Conservation (phyloP, 2,113 vertebrate genomes). For the Perognathus longimembris region DNA sequence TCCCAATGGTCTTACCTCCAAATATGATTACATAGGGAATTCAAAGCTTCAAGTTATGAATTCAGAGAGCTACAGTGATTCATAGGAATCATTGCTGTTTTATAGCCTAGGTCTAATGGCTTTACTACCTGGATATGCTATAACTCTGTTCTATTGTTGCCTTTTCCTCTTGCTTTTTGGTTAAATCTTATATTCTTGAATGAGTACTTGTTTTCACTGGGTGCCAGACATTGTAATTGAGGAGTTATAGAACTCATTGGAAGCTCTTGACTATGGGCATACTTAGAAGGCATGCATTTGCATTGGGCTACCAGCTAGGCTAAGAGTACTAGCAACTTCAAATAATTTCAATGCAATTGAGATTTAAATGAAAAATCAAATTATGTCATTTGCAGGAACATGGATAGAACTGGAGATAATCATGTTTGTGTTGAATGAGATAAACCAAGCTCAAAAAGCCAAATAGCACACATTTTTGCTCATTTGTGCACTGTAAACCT, state of each 20-base stretch:
- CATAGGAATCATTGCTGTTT: constrained; percentile 5
- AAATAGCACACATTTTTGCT: no score
- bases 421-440: no score
- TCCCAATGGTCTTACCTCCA: not conserved
- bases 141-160: not conserved
- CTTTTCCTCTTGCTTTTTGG: constrained; percentile 4
- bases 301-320: not conserved
- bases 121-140: not conserved
- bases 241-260: not conserved
- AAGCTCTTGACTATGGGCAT: not conserved
- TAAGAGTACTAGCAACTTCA: not conserved
- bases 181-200: not conserved
- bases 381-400: no score
- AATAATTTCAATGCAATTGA: not conserved
- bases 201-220: not conserved
- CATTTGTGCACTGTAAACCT: no score
- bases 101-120: not conserved
- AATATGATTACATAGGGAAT: not conserved
- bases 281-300: not conserved
- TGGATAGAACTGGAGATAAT: no score
- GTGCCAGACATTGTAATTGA: not conserved
- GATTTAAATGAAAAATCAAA: not conserved
- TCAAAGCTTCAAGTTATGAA: not conserved
- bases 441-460: no score
- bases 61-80: not conserved